Conservation (phyloP, 2,113 vertebrate genomes). For the Dolichallabes microphthalmus region DNA sequence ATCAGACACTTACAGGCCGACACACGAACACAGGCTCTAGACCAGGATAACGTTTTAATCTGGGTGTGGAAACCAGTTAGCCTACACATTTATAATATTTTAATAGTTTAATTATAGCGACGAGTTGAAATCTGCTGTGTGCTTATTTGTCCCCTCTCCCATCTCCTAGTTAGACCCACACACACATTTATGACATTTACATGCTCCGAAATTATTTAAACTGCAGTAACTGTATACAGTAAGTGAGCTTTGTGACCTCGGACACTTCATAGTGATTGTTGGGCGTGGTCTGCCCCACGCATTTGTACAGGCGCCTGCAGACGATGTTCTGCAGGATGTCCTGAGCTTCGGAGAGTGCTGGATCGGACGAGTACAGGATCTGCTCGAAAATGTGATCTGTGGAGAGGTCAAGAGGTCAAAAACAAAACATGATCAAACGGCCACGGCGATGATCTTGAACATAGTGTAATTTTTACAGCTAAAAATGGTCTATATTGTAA, state of each 20-base stretch:
- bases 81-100: too few species aligned
- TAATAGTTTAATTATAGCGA: not conserved
- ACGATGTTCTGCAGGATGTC: slow-evolving; percentile 82
- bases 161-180: too few species aligned
- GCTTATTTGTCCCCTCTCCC: not conserved
- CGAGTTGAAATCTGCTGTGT: not conserved
- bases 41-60: not conserved
- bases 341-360: slow-evolving; percentile 74
- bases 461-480: too few species aligned
- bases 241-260: not conserved
- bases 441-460: not conserved
- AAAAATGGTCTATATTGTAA: too few species aligned
- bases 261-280: not conserved
- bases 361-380: slow-evolving; percentile 81
- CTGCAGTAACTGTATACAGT: too few species aligned
- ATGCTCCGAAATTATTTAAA: too few species aligned
- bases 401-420: slow-evolving; percentile 13
- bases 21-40: not conserved
- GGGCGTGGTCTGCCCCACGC: slow-evolving; percentile 72
- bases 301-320: slow-evolving; percentile 78
- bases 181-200: too few species aligned
- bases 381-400: slow-evolving; percentile 87
- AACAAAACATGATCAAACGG: not conserved
- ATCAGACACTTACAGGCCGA: not conserved
- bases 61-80: not conserved